These are phyloP conservation scores for Antitype chi DNA, from an alignment of 2,888 invertebrate species.

Conservation along the genomic window DNA sequence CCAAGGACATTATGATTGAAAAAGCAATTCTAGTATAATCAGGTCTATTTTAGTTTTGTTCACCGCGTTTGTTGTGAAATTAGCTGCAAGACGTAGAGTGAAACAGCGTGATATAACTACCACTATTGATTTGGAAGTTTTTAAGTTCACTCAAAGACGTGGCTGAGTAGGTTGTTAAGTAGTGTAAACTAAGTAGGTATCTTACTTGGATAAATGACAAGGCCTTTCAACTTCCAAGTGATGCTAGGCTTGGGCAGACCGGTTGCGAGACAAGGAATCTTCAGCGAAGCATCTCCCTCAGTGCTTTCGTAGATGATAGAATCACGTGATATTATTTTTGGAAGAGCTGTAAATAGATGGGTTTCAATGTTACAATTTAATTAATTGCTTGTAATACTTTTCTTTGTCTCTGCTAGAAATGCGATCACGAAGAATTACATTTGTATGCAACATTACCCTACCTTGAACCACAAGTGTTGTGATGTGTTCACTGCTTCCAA, in stretches of 20 bases:
- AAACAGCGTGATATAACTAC: not conserved
- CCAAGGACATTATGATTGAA: not conserved
- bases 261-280: slow-evolving; percentile 43
- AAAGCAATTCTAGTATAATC: not conserved
- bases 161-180: not conserved
- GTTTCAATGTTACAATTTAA: no score
- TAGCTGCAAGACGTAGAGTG: no score
- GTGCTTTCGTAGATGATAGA: slow-evolving; percentile 3
- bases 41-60: not conserved
- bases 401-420: no score
- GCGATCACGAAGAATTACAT: no score
- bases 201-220: slow-evolving; percentile 37
- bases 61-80: not conserved
- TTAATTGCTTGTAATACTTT: no score
- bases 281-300: slow-evolving; percentile 47
- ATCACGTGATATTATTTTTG: slow-evolving; percentile 32
- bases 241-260: slow-evolving; percentile 53
- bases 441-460: no score
- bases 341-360: not conserved
- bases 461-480: slow-evolving; percentile 12
- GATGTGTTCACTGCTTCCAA: slow-evolving; percentile 30
- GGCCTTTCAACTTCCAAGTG: slow-evolving; percentile 40
- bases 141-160: not conserved
- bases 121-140: not conserved
- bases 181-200: not conserved